phyloP scores from a whole-genome alignment of 2,888 invertebrate genomes.

The Matsumyia berberina region DNA sequence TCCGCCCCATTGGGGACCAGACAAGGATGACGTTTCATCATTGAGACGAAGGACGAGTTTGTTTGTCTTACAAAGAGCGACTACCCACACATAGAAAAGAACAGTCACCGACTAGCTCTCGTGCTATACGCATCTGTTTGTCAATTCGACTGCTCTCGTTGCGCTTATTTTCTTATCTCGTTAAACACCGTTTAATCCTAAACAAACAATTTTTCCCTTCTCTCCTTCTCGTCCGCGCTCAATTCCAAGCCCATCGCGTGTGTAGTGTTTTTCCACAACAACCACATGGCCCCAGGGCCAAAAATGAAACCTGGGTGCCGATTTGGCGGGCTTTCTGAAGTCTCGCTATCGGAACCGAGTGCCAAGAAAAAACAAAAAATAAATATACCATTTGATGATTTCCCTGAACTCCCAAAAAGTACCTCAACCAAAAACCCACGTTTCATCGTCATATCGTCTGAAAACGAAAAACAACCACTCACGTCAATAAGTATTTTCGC shows the following conservation, averaged over 20 bases:
- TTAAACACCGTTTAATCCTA: no score
- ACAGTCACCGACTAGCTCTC: no score
- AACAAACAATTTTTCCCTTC: no score
- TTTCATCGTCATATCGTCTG: background rate
- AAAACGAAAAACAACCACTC: background rate
- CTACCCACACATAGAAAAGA: background rate
- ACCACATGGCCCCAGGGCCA: conserved; percentile 12
- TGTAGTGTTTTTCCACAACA: conserved; percentile 7
- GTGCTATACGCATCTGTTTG: no score
- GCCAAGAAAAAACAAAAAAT: no score
- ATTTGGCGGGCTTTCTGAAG: background rate
- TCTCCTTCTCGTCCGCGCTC: no score
- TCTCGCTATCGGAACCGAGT: background rate
- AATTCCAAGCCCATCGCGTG: background rate
- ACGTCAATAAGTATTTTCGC: conserved; percentile 1
- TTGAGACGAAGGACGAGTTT: conserved; percentile 4
- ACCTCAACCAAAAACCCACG: background rate
- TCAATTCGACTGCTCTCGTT: no score
- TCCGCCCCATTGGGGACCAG: no score
- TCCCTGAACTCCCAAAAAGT: no score
- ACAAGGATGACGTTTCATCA: conserved; percentile 4
- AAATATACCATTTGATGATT: no score
- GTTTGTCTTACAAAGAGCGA: conserved; percentile 48
- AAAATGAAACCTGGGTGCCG: background rate
- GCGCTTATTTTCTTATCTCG: no score